Base-by-base conservation (phyloP, 2,797 vertebrate genomes). In the Chelonia mydas region DNA sequence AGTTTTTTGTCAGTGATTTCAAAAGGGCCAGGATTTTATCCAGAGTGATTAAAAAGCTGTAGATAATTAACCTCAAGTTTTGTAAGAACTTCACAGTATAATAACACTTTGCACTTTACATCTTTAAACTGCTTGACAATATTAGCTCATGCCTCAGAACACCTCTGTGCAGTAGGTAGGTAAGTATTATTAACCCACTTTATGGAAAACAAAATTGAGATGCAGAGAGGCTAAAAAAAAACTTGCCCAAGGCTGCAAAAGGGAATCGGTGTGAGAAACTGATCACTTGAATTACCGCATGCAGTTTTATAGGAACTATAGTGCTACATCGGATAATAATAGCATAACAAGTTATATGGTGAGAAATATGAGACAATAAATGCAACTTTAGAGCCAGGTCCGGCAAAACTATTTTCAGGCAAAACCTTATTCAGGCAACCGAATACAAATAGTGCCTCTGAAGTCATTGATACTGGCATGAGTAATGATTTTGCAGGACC, bases 1-100 rank as follows among this genome's bases (percentile, higher is more conserved):
- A 50, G 27, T 41, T 41, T 53, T 94, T 91, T 84, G 33, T 13
- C 53, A 11, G 49, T 86, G 51, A 89, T 95, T 92, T 92, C 2
- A 65, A 61, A 90, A 92, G 95, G 87, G 92, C 72, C 87, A 68
- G 84, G 37, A 5, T 90, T 74, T 92, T 93, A 92, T 84, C n/a
- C 33, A 49, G n/a, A 81, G 76, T 21, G 81, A 28, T 92, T 96
- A 88, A 54, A 21, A 72, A 25, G 7, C 3, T 27, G 84, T 76
- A 87, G 23, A 84, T 96, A 93, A 92, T 90, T 95, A 45, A 76
- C 19, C 53, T 88, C 61, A 2, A 77, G 0, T 94, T 96, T 81
- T 1, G 2, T 95, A 96, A 95, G 41, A 54, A 2, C 83, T 90
- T 86, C 45, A 49, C 45, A 31, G 15, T 49, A 45, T 47, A 47